phyloP scores from a whole-genome alignment of 2,888 invertebrate genomes.

The Drosophila kanekoi region DNA sequence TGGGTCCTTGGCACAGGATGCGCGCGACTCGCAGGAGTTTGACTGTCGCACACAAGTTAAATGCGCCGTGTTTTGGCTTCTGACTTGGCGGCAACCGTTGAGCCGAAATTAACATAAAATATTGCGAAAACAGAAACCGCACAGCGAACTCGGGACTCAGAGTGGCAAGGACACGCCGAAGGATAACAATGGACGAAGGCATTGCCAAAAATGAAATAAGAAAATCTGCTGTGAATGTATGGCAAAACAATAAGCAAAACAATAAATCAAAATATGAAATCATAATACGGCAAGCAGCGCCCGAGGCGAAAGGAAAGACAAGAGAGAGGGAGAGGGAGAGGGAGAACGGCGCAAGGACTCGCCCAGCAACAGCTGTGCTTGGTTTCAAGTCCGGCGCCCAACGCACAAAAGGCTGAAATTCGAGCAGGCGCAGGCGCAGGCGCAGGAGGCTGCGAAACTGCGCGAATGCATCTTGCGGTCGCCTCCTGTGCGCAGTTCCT shows the following conservation, averaged over 20 bases:
- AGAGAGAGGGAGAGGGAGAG: neutral
- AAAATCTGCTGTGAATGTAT: constrained; percentile 52
- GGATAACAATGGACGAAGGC: constrained; percentile 43
- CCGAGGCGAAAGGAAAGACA: constrained; percentile 34
- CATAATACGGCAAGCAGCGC: constrained; percentile 57
- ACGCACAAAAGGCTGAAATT: constrained; percentile 46
- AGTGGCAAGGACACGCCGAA: constrained; percentile 30
- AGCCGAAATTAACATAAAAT: constrained; percentile 46
- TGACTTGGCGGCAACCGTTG: constrained; percentile 45
- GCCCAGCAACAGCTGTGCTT: constrained; percentile 53
- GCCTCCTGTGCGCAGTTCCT: constrained; percentile 44
- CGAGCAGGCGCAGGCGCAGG: constrained; percentile 32
- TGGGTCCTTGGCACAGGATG: constrained; percentile 1
- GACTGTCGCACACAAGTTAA: neutral
- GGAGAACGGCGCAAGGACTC: constrained; percentile 31
- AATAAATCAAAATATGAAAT: constrained; percentile 79
- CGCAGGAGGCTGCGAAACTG: constrained; percentile 2
- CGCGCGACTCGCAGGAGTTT: constrained; percentile 5
- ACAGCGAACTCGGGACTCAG: constrained; percentile 33
- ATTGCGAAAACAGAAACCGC: constrained; percentile 43
- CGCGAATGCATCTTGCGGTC: constrained; percentile 48
- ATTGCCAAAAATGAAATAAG: constrained; percentile 44
- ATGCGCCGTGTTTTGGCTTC: constrained; percentile 5
- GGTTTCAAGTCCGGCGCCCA: constrained; percentile 51
- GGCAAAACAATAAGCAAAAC: constrained; percentile 78